These are phyloP conservation scores for Anseranas semipalmata DNA, from an alignment of 2,113 vertebrate species.

Conservation along the genomic window DNA sequence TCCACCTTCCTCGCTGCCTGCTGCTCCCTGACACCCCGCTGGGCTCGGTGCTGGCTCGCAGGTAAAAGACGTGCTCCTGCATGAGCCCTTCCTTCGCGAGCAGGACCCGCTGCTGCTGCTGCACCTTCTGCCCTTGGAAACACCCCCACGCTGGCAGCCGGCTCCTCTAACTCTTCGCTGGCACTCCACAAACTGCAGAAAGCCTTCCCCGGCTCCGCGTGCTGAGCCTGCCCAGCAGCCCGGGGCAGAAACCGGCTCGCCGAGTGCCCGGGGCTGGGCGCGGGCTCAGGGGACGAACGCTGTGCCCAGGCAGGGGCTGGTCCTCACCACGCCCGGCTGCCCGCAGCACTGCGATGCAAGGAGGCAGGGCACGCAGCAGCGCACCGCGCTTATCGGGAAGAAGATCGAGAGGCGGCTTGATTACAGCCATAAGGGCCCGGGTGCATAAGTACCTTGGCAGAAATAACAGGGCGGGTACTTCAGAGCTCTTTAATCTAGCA, in stretches of 20 bases:
- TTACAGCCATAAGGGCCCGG: slow-evolving; percentile 55
- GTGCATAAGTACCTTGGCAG: slow-evolving; percentile 12
- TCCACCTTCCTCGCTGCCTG: background rate
- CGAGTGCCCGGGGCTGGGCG: background rate
- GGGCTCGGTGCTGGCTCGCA: background rate
- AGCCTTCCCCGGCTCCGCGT: background rate
- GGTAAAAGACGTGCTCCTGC: background rate
- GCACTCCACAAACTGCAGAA: no score
- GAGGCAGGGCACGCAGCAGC: slow-evolving; percentile 29
- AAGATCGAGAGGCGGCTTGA: slow-evolving; percentile 62
- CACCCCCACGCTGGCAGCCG: background rate
- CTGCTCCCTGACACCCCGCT: slow-evolving; percentile 9
- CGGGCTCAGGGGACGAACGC: background rate
- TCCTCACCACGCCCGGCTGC: background rate
- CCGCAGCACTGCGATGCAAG: background rate
- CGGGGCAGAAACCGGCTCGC: background rate
- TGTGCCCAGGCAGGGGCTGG: background rate
- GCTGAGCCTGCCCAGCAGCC: background rate
- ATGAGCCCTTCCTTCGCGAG: no score
- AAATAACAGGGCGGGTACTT: slow-evolving; percentile 63
- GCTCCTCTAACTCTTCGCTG: no score
- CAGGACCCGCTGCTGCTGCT: background rate
- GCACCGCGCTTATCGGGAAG: slow-evolving; percentile 50
- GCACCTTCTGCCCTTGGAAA: background rate
- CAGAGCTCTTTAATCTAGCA: slow-evolving; percentile 56